A percentile compares a stretch with the other conserved stretches of the same genome.
Evolutionary conservation across 2,797 vertebrate species (phyloP).

Genomic region (Cephalopachus bancanus): DNA sequence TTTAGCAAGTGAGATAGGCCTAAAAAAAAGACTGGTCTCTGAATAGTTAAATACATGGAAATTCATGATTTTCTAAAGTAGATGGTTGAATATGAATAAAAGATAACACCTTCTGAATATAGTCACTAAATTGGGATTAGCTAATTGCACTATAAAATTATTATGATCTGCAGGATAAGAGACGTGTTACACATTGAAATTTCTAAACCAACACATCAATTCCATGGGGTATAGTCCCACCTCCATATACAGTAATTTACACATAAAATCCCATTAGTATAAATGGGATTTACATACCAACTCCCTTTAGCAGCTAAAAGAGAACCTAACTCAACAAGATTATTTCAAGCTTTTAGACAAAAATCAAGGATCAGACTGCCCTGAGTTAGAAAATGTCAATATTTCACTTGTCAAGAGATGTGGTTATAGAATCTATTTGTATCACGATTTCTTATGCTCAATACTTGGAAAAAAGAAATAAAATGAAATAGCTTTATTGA

Average conservation of each 20-base stretch:
- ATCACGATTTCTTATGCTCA: slow-evolving; percentile 26
- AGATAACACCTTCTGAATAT: slow-evolving; percentile 57
- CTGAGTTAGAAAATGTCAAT: background rate
- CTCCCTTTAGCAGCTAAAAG: background rate
- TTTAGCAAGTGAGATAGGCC: background rate
- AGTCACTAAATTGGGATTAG: slow-evolving; percentile 57
- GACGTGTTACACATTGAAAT: rapidly evolving
- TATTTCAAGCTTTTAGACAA: slow-evolving; percentile 60
- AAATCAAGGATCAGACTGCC: slow-evolving; percentile 57
- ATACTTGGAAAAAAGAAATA: background rate
- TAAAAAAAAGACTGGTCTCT: background rate
- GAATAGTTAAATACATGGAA: slow-evolving; percentile 40
- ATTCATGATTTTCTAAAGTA: slow-evolving; percentile 43
- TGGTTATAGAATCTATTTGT: slow-evolving; percentile 14
- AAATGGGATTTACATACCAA: slow-evolving; percentile 70
- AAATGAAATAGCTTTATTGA: slow-evolving; percentile 56
- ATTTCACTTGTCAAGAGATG: slow-evolving; percentile 53
- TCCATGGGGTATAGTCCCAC: rapidly evolving
- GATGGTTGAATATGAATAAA: slow-evolving; percentile 56
- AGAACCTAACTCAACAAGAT: slow-evolving; percentile 32
- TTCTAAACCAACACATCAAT: background rate
- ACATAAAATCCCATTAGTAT: background rate
- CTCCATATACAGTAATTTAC: slow-evolving; percentile 42
- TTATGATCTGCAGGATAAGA: background rate
- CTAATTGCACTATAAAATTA: slow-evolving; percentile 56